These are phyloP conservation scores for Ptychadena robeensis DNA, from an alignment of 2,797 vertebrate genomes.

Conservation along the genomic window DNA sequence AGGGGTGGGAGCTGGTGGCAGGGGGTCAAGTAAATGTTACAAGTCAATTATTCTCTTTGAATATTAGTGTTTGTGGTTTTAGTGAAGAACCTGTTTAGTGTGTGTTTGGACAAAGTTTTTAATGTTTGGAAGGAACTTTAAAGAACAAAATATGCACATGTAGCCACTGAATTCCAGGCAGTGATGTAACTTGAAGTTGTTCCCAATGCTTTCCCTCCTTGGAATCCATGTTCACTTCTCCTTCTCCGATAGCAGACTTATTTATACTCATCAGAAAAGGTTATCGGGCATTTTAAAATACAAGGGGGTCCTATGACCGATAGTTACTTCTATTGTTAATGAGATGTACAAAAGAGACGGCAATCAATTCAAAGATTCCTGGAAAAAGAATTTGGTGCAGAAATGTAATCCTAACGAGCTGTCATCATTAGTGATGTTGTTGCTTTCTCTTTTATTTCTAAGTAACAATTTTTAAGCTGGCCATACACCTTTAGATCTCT, in stretches of 20 bases:
- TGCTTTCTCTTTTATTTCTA: slow-evolving; percentile 26
- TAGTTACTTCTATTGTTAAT: background rate
- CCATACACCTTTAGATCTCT: no score
- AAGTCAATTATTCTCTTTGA: background rate
- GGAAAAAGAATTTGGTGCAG: background rate
- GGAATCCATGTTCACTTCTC: background rate
- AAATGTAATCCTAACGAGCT: background rate
- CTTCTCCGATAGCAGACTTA: background rate
- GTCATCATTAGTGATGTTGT: background rate
- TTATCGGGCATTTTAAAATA: background rate
- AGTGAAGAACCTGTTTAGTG: background rate
- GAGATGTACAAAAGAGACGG: background rate
- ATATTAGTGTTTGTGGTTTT: background rate
- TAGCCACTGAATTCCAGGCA: background rate
- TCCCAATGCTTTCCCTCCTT: background rate
- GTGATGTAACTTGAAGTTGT: no score
- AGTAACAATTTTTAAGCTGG: slow-evolving; percentile 37
- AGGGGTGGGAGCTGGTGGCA: no score
- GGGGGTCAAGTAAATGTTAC: no score
- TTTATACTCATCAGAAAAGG: background rate
- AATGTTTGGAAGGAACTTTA: background rate
- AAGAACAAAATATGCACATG: background rate
- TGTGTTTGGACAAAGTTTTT: background rate
- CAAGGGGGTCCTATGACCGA: no score
- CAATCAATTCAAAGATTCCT: background rate